These are phyloP conservation scores for Clarias platycephalus DNA, from an alignment of 2,797 vertebrate genomes.

Conservation along the genomic window DNA sequence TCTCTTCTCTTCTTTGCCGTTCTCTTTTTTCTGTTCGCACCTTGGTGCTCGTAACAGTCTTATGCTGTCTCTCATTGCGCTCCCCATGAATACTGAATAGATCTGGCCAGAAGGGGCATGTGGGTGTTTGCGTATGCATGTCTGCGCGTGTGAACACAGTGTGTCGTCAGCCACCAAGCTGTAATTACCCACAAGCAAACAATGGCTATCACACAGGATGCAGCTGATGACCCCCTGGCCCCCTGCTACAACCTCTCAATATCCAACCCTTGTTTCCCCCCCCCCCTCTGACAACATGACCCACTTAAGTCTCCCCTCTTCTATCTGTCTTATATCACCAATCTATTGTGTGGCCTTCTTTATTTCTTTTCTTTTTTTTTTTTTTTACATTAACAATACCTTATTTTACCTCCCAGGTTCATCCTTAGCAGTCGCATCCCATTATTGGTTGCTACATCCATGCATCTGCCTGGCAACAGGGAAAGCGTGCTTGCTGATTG, in stretches of 20 bases:
- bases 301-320: constrained; percentile 8
- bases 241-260: constrained; percentile 13
- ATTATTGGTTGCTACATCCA: constrained; percentile 49
- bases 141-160: constrained; percentile 27
- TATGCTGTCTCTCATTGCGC: constrained; percentile 61
- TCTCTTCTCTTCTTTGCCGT: constrained; percentile 24
- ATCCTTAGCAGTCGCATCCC: not conserved
- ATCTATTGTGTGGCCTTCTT: not conserved
- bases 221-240: constrained; percentile 30
- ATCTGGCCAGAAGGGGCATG: constrained; percentile 52
- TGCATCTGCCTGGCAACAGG: constrained; percentile 71
- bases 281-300: not conserved
- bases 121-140: constrained; percentile 44
- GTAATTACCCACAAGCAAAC: constrained; percentile 43
- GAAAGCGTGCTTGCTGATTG: constrained; percentile 10
- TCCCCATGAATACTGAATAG: constrained; percentile 68
- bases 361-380: too few relatives aligned
- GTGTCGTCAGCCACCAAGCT: constrained; percentile 36
- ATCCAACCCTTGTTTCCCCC: not conserved
- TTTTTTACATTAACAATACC: constrained; percentile 2
- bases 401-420: not conserved
- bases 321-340: not conserved
- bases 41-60: constrained; percentile 47
- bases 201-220: constrained; percentile 40
- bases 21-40: constrained; percentile 35